Base-by-base conservation (phyloP, 2,113 vertebrate species). In the Merops nubicus region DNA sequence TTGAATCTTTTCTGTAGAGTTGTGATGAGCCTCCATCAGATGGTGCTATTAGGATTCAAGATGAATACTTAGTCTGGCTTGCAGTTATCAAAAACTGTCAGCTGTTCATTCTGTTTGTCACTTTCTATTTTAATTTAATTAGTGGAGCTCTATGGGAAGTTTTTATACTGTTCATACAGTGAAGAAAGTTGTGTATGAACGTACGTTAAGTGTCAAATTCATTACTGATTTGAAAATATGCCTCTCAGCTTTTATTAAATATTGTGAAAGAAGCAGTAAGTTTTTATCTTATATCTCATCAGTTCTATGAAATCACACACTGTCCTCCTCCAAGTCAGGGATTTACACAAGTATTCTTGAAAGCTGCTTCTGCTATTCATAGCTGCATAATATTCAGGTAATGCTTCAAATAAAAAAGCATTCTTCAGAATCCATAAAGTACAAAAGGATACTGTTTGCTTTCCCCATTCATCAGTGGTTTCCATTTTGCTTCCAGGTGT, bases 11-110 rank as follows among this genome's bases (percentile, higher is more conserved):
- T 62, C 56, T 62, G 59, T n/a, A 50, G 64, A 56, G 29, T 34
- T 95, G 89, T 89, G 70, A 23, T 67, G 76, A 91, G 85, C 59
- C 70, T 96, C 94, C 94, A 94, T 95, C 91, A 96, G 96, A 90
- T 97, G 95, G 95, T 91, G 87, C 92, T 97, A 26, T 92, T 95
- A 92, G 91, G 85, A 90, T 84, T 97, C 76, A 36, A 94, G 81
- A 96, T 78, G 84, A 87, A 33, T 51, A 23, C 28, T 74, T 40
- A 91, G 65, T 28, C 79, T 69, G 23, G 16, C 70, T 85, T 91
- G 68, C 3, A 1, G 19, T 77, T 69, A 62, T 9, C 18, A 80
- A 80, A 65, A 78, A 57, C 73, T 67, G 51, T 57, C 76, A 78
- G 64, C 40, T 75, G 28, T 74, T 94, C 68, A 57, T 60, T 34